Conservation (phyloP, 2,113 vertebrate species). For the Ciconia maguari region DNA sequence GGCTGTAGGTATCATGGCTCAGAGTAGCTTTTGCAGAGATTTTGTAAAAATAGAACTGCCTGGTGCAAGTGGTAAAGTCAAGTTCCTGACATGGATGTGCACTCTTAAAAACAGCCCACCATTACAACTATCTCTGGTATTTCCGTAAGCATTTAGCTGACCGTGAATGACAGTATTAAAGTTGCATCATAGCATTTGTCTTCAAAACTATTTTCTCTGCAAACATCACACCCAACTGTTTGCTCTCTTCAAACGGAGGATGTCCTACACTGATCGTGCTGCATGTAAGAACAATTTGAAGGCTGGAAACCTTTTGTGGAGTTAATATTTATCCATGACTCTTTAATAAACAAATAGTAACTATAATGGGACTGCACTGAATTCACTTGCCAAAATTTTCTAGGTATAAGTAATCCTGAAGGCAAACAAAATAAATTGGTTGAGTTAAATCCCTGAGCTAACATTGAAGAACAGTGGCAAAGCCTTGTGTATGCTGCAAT, state of each 20-base stretch:
- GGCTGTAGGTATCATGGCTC: background rate
- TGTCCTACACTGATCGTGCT: background rate
- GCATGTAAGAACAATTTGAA: background rate
- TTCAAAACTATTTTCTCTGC: background rate
- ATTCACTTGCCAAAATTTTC: background rate
- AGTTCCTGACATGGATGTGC: background rate
- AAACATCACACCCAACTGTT: background rate
- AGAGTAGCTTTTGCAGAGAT: background rate
- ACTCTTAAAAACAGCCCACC: background rate
- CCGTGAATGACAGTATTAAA: background rate
- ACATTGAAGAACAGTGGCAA: background rate
- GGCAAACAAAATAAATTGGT: background rate
- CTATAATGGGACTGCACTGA: background rate
- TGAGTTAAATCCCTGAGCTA: background rate
- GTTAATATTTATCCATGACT: background rate
- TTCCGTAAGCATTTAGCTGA: background rate
- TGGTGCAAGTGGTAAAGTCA: background rate
- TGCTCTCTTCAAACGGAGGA: background rate
- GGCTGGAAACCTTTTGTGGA: background rate
- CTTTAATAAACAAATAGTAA: background rate
- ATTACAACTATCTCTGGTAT: background rate
- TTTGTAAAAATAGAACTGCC: background rate
- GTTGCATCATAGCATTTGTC: background rate
- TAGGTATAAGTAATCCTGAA: background rate
- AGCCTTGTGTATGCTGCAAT: fast-evolving